Base-by-base conservation (phyloP, 1,140 invertebrate species). In the Drosophila hydei region DNA sequence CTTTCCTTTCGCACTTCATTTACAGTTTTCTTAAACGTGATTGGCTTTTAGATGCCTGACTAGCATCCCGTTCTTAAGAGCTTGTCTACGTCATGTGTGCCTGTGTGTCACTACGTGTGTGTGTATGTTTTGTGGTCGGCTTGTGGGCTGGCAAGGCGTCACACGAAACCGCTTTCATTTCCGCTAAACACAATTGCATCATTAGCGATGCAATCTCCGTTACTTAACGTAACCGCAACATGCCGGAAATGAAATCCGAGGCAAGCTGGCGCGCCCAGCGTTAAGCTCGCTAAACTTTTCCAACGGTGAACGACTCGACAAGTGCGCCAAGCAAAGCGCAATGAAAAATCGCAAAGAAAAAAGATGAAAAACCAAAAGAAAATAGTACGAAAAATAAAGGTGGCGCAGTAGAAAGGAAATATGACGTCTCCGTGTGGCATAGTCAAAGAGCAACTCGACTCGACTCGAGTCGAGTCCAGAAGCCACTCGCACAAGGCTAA, bases 151-250 rank as follows among this genome's bases (percentile, higher is more conserved):
- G 54, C 64, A 83, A 84, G 80, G 85, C 79, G 69, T 85, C 80
- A 87, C 80, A 80, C 62, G 74, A 85, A 85, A 85, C 83, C 83
- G 83, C 79, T 88, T 87, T 87, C 83, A 87, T 87, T 87, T 87
- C 83, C 83, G 83, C 78, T 62, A 78, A 83, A 87, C 83, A 87
- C 83, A 87, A 87, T 89, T 87, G 83, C 83, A 87, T 87, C 83
- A 87, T 87, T 87, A 87, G 83, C 83, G 83, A 87, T 87, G 83
- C 83, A 87, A 87, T 87, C 83, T 87, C 83, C 83, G 83, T 88
- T 87, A 87, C 81, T 88, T 88, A 87, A 87, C 83, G 83, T 72
- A 87, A 79, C 83, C 83, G 83, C 83, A 88, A 89, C 83, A 87
- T 87, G 78, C 83, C 83, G 83, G 83, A 87, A 87, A 87, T 87